Conservation (phyloP, 2,888 invertebrate species). For the Dicycla oo region DNA sequence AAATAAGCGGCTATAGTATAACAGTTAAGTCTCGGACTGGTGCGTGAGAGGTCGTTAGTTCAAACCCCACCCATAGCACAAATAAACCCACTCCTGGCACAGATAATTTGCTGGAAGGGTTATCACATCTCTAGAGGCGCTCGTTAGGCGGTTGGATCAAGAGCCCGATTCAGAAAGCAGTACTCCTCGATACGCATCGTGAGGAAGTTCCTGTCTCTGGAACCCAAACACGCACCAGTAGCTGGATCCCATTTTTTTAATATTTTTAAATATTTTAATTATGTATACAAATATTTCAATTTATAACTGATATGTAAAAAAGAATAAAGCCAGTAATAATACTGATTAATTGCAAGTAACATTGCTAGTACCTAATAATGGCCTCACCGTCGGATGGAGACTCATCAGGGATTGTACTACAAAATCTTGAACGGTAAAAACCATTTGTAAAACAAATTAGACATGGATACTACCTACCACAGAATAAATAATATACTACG, state of each 20-base stretch:
- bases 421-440: not conserved
- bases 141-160: too few species aligned
- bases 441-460: not conserved
- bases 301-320: not conserved
- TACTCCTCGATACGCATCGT: too few species aligned
- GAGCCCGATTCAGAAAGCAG: too few species aligned
- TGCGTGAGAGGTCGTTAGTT: constrained; percentile 16
- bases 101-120: not conserved
- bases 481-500: too few species aligned
- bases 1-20: not conserved
- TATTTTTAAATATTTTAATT: not conserved
- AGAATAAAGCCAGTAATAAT: not conserved
- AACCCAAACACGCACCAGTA: too few species aligned
- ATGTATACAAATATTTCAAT: not conserved
- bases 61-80: not conserved
- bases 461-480: too few species aligned
- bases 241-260: not conserved
- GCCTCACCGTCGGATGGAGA: too few species aligned
- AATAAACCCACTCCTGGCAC: not conserved
- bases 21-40: not conserved
- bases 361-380: too few species aligned
- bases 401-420: too few species aligned
- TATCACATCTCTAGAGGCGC: not conserved
- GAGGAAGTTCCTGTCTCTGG: too few species aligned
- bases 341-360: too few species aligned